phyloP scores from a whole-genome alignment of 2,888 invertebrate genomes.

The Resseliella maxima region DNA sequence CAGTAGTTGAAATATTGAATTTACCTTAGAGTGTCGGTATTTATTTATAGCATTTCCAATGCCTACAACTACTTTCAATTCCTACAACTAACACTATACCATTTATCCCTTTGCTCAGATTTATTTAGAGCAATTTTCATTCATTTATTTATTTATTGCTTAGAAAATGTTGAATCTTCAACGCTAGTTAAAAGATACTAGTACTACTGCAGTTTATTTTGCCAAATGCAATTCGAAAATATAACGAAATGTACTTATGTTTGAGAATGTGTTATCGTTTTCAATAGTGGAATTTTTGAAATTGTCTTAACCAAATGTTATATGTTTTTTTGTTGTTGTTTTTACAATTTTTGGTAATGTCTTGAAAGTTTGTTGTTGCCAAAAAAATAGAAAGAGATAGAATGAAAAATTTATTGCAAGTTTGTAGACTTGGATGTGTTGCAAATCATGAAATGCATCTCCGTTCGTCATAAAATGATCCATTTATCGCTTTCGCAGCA shows the following conservation, averaged over 20 bases:
- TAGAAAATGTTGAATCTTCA: conserved; percentile 16
- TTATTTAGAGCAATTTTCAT: conserved; percentile 1
- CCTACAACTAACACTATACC: neutral
- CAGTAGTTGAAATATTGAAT: neutral
- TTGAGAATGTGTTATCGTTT: too few relatives aligned
- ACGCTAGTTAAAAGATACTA: neutral
- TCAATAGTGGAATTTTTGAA: neutral
- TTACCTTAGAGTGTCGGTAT: conserved; percentile 40
- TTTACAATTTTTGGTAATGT: neutral
- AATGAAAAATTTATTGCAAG: too few relatives aligned
- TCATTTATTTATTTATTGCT: conserved; percentile 39
- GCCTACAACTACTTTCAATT: neutral
- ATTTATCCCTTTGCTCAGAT: neutral
- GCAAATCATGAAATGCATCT: neutral
- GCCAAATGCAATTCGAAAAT: neutral
- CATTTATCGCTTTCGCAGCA: neutral
- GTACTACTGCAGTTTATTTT: neutral
- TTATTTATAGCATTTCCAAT: conserved; percentile 4
- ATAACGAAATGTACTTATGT: too few relatives aligned
- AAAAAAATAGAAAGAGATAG: too few relatives aligned
- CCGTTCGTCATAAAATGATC: neutral
- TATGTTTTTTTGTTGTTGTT: neutral
- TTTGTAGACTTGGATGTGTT: neutral
- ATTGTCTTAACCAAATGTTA: neutral
- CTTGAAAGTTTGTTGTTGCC: neutral